Base-by-base conservation (phyloP, 1,140 invertebrate genomes). In the Drosophila nannoptera region DNA sequence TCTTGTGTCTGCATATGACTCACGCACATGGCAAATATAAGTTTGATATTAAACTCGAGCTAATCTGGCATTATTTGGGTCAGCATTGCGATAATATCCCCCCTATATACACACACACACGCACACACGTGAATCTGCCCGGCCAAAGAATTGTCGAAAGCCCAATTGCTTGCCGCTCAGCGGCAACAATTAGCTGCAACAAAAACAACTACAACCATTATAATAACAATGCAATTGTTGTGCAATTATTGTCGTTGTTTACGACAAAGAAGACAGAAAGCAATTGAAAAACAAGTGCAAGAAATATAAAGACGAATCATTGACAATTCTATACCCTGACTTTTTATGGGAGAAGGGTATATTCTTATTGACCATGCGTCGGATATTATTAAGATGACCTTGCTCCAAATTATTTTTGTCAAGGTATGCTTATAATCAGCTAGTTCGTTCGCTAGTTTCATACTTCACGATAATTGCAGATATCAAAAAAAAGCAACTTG, bases 181-280 rank as follows among this genome's bases (percentile, higher is more conserved):
- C 22, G 3, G 3, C 22, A 22, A 22, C 22, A 22, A 22, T 22
- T 22, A 59, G 31, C 12, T 32, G 42, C 22, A 11, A 5, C 40
- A 59, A 45, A 14, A 63, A 12, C 33, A 33, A 38, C 35, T 16
- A 56, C 35, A 50, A 38, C n/a, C 61, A 43, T 29, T 11, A 42
- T 35, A 22, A 3, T 22, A 29, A 49, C 50, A 48, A 42, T 69
- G 63, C 58, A 52, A 40, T 74, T 69, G 53, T 75, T 60, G 36
- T 58, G 48, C 32, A 31, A 53, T 32, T 65, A 58, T 66, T 67
- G 61, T 64, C 50, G 62, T 55, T 54, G 38, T 49, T 73, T 75
- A 55, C 72, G 80, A 71, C 78, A 78, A 54, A 36, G 67, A 35
- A 14, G 36, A 61, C 70, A 50, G 38, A 45, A 54, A 35, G 52